Base-by-base conservation (phyloP, 1,140 invertebrate species). In the Brachionus rotundiformis region DNA sequence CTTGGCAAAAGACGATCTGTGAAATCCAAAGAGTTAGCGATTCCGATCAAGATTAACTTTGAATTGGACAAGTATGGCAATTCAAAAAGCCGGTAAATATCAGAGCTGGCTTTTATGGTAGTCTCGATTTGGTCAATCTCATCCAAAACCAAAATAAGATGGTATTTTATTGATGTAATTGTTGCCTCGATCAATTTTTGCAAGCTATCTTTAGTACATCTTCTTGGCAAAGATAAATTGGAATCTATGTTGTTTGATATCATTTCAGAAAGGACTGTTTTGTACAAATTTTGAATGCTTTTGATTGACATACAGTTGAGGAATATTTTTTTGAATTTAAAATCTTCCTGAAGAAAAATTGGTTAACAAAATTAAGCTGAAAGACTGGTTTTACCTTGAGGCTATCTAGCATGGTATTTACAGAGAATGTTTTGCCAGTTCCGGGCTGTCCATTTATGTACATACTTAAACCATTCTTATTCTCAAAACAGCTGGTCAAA, bases 401-500 rank as follows among this genome's bases (percentile, higher is more conserved):
- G 36, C 90, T 86, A 7, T 91, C 86, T 65, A 95, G 87, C 19
- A 95, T 90, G 63, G 92, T 90, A 3, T 91, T 92, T 16, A 98
- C 87, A 83, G 92, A 92, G 1, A 94, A 94, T 0, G 95, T 97
- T 90, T 98, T 98, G 1, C 96, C 96, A 16, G 96, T 98, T 11
- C 96, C 96, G 2, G 95, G 96, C 31, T 94, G 93, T 8, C 96
- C 96, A 68, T 95, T 96, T 33, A 98, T 91, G 86, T 98, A 98
- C 11, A 98, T 85, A 33, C 93, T 94, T 10, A 92, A 92, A 0
- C 94, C 92, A 44, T 88, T 89, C 83, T 91, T 88, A 0, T 90
- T 89, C 0, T 91, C 85, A 19, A 96, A 84, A 86, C 93, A 92
- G 11, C 89, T 86, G 25, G 85, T 86, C 19, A 98, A 89, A 87